These are phyloP conservation scores for Perizoma affinitatum DNA, from an alignment of 2,888 invertebrate genomes.

Conservation along the genomic window DNA sequence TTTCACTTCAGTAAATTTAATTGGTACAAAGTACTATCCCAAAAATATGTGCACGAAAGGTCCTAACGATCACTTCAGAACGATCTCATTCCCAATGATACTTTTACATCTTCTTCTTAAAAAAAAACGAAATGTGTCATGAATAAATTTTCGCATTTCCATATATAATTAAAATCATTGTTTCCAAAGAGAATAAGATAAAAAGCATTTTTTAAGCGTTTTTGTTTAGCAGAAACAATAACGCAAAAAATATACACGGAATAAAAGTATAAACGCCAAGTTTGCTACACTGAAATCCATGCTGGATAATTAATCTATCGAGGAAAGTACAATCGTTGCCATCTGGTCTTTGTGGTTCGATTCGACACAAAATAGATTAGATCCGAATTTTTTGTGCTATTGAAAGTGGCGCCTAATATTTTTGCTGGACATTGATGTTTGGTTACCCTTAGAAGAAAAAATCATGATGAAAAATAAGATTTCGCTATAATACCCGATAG, in stretches of 20 bases:
- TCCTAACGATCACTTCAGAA: not conserved
- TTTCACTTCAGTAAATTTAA: not conserved
- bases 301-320: slow-evolving; percentile 17
- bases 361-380: slow-evolving; percentile 11
- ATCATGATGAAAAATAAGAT: too few relatives aligned
- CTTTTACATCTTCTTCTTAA: not conserved
- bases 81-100: not conserved
- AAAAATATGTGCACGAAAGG: too few relatives aligned
- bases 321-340: slow-evolving; percentile 17
- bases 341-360: slow-evolving; percentile 19
- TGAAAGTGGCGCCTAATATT: too few relatives aligned
- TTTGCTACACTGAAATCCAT: slow-evolving; percentile 8
- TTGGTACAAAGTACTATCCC: too few relatives aligned
- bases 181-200: slow-evolving; percentile 2
- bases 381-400: not conserved
- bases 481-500: too few relatives aligned
- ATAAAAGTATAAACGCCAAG: slow-evolving; percentile 9
- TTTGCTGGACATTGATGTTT: too few relatives aligned
- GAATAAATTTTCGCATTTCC: not conserved
- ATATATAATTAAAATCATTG: slow-evolving; percentile 1
- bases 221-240: slow-evolving; percentile 6
- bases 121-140: not conserved
- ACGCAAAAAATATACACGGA: slow-evolving; percentile 6
- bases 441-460: too few relatives aligned
- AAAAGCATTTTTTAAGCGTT: not conserved